Conservation (phyloP, 2,113 vertebrate genomes). For the Sinocyclocheilus grahami region DNA sequence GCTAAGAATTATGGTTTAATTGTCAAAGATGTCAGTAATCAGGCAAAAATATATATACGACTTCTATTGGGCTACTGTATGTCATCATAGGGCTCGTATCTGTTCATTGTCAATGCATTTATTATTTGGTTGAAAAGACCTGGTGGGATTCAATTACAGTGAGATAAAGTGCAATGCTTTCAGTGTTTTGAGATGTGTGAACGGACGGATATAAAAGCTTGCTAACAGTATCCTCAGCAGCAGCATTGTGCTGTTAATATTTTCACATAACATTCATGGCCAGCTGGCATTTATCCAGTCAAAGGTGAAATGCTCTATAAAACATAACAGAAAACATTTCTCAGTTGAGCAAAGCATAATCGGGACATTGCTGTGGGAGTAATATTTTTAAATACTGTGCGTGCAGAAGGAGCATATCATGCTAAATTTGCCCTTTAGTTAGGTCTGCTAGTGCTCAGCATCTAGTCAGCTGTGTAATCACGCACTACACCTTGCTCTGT, state of each 20-base stretch:
- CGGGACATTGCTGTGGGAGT: constrained; percentile 46
- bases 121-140: neutral
- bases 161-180: neutral
- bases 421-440: constrained; percentile 66
- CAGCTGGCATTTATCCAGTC: constrained; percentile 3
- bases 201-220: neutral
- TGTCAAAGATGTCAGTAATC: neutral
- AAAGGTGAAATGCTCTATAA: constrained; percentile 33
- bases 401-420: constrained; percentile 62
- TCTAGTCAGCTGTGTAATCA: constrained; percentile 45
- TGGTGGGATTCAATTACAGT: neutral
- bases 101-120: neutral
- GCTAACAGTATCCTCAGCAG: neutral
- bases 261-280: constrained; percentile 16
- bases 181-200: neutral
- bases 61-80: neutral
- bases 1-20: neutral
- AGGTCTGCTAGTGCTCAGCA: constrained; percentile 53
- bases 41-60: neutral
- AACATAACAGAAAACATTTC: constrained; percentile 16
- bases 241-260: neutral
- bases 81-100: neutral
- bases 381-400: constrained; percentile 63
- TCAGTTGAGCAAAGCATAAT: constrained; percentile 36
- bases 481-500: neutral